Percentiles rank a stretch among this genome's conserved stretches.
Evolutionary conservation across 2,797 vertebrate species (phyloP).

Genomic region (Sebastes matsubarae): DNA sequence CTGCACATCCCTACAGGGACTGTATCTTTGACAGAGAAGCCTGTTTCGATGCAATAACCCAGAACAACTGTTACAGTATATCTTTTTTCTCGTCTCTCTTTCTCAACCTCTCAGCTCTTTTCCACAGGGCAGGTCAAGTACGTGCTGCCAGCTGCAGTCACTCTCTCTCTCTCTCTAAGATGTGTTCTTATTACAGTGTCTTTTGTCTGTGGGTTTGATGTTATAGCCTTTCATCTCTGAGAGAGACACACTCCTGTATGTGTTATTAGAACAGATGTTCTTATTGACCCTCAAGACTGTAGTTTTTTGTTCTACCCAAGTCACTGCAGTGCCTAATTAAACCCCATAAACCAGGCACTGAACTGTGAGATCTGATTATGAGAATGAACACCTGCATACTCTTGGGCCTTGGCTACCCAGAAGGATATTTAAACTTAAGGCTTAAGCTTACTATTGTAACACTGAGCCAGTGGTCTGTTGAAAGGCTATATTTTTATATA

Average conservation of each 20-base stretch:
- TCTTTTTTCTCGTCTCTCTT: background rate
- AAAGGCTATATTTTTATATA: slow-evolving; percentile 64
- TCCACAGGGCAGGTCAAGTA: slow-evolving; percentile 25
- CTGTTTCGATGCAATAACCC: background rate
- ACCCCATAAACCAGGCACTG: background rate
- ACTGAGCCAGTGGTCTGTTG: slow-evolving; percentile 39
- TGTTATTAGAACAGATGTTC: slow-evolving; percentile 20
- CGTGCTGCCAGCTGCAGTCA: slow-evolving; percentile 47
- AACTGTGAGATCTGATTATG: background rate
- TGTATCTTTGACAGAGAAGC: background rate
- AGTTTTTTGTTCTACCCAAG: background rate
- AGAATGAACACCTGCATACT: background rate
- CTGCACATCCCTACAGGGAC: background rate
- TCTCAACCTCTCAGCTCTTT: slow-evolving; percentile 20
- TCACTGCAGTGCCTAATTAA: background rate
- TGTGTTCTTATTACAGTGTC: slow-evolving; percentile 41
- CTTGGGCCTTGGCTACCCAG: background rate
- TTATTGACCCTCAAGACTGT: background rate
- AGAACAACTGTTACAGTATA: background rate
- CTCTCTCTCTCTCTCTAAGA: slow-evolving; percentile 19
- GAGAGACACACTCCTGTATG: background rate
- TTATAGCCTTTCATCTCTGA: slow-evolving; percentile 59
- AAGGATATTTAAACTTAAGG: slow-evolving; percentile 13
- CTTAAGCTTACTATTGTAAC: slow-evolving; percentile 54
- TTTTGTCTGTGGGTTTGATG: slow-evolving; percentile 60